Conservation (phyloP, 1,140 invertebrate genomes). For the Heliconius hermathena region DNA sequence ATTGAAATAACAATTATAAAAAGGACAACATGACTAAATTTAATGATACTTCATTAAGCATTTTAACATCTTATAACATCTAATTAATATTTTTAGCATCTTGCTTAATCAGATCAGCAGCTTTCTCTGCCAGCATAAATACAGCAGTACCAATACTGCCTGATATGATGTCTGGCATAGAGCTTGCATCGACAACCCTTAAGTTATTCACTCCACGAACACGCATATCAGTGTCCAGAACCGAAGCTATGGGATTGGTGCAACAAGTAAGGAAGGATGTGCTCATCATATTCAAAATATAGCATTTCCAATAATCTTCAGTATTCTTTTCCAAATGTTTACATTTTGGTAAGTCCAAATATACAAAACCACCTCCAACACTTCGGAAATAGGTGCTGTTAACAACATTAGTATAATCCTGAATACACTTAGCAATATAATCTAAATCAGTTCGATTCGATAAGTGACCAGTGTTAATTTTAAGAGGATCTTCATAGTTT, state of each 20-base stretch:
- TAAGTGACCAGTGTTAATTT: conserved; percentile 26
- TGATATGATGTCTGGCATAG: conserved; percentile 46
- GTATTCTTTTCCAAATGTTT: neutral
- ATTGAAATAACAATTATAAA: too few species aligned
- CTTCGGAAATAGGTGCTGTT: neutral
- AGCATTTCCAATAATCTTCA: conserved; percentile 74
- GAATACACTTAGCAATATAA: neutral
- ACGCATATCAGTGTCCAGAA: conserved; percentile 67
- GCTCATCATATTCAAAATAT: conserved; percentile 53
- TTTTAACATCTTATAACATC: too few species aligned
- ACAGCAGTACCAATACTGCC: conserved; percentile 47
- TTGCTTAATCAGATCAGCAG: conserved; percentile 42
- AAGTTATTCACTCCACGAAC: conserved; percentile 64
- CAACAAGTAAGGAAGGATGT: conserved; percentile 72
- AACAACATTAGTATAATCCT: neutral
- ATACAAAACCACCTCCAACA: conserved; percentile 17
- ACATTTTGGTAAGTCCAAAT: conserved; percentile 33
- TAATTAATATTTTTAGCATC: neutral
- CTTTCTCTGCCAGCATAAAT: conserved; percentile 46
- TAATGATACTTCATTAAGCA: too few species aligned
- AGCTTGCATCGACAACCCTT: conserved; percentile 54
- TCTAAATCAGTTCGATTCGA: conserved; percentile 23
- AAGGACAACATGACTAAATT: too few species aligned
- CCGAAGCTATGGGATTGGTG: conserved; percentile 80
- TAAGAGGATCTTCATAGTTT: conserved; percentile 25